Base-by-base conservation (phyloP, 2,888 invertebrate genomes). In the Auanema freiburgensis region DNA sequence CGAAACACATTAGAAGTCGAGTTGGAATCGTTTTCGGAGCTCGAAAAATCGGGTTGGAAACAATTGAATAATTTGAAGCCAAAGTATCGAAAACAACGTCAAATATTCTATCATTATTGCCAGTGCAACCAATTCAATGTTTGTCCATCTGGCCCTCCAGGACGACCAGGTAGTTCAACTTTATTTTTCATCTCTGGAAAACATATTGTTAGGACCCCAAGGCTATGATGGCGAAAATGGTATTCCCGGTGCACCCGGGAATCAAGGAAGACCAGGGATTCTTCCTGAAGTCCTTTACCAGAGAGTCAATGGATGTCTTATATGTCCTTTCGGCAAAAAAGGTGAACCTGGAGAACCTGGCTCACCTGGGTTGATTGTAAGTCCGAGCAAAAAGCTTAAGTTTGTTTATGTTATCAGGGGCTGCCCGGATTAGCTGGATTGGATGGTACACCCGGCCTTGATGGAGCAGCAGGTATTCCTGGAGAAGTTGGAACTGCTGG, bases 321-420 rank as follows among this genome's bases (percentile, higher is more conserved):
- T 72, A 5, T 72, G 72, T 54, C 72, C 72, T 10, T 72, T 69
- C 46, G 72, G 72, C n/a, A 67, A 65, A n/a, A 72, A 72, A 56
- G 72, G 72, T 16, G 57, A 63, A 53, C 24, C 67, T 12, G 72
- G 72, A 52, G 4, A 54, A 2, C 25, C 43, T 10, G 72, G 72
- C 18, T 40, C 46, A 12, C 59, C 58, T 1, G 60, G 60, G 2
- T 46, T 46, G 21, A 49, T 55, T 1, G 60, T 58, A 24, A 53
- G 25, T 18, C 12, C 3, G 14, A 18, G 16, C 5, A 46, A 5
- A 46, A 5, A 18, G 21, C 3, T 16, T 18, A 21, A 21, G 5
- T 10, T 16, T 46, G 46, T 18, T 18, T 12, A 43, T 43, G 10
- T 46, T 46, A 46, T 18, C 24, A 46, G 23, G 52, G 52, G 8